Base-by-base conservation (phyloP, 1,140 invertebrate species). In the Hetaerina americana region DNA sequence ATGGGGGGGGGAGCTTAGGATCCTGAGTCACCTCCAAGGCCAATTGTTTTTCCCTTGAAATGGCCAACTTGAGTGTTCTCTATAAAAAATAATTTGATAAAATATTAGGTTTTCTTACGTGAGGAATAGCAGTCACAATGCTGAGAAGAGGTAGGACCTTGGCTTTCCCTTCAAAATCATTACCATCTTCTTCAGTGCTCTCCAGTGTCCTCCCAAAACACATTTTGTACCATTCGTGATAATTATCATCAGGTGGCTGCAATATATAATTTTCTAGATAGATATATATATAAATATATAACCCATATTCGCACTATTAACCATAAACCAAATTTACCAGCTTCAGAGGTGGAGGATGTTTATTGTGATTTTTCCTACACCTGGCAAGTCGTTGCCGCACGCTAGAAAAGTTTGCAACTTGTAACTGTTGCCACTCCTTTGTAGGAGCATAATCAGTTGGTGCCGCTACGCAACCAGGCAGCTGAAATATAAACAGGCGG, bases 321-420 rank as follows among this genome's bases (percentile, higher is more conserved):
- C n/a, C n/a, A n/a, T n/a, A n/a, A n/a, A n/a, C n/a, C n/a, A n/a
- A n/a, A n/a, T 10, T 5, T 57, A 57, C 40, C 73, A 82, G 68
- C 31, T 77, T 66, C 26, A 75, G 26, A 5, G 71, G 10, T 22
- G 70, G 40, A 26, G 57, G 26, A 66, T 66, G 74, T 67, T 71
- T 77, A 68, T 74, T 77, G 70, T 71, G 70, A 28, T 76, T 78
- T 10, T 12, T 72, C 22, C 78, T 77, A 68, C 69, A 25, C 69
- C 77, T 75, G 0, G 76, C 74, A 8, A 82, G 68, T 5, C 84
- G 81, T 67, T 85, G 74, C 81, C 84, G 80, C 3, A 83, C 68
- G 27, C 80, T 70, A 0, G 84, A 83, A 79, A 87, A 87, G 72
- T 86, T 80, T 26, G 79, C 78, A 0, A 85, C 76, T 76, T 86